phyloP scores from a whole-genome alignment of 2,888 invertebrate genomes.

The Drosophila diplacantha region DNA sequence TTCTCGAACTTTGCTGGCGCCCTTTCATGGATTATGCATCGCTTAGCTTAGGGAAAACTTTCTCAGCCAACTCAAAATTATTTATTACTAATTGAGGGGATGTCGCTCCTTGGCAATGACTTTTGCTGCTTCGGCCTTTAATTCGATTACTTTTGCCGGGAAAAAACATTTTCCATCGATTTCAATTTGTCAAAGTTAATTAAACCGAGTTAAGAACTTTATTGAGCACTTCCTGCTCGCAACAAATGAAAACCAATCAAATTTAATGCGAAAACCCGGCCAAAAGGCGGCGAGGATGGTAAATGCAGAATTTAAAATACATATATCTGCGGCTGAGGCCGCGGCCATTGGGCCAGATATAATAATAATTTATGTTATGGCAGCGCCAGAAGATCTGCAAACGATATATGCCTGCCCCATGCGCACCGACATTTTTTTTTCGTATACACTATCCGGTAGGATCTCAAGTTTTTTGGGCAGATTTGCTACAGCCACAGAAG shows the following conservation, averaged over 20 bases:
- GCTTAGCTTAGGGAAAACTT: constrained; percentile 35
- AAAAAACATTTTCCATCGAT: constrained; percentile 29
- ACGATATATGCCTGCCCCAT: constrained; percentile 38
- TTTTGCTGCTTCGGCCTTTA: constrained; percentile 17
- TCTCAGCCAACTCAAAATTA: constrained; percentile 46
- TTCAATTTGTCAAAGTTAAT: constrained; percentile 52
- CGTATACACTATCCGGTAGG: constrained; percentile 4
- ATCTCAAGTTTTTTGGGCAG: background rate
- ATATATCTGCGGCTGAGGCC: constrained; percentile 16
- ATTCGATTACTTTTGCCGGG: constrained; percentile 32
- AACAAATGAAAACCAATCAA: constrained; percentile 56
- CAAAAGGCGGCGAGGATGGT: background rate
- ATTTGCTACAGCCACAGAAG: background rate
- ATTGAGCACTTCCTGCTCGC: constrained; percentile 47
- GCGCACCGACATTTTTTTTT: constrained; percentile 12
- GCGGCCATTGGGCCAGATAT: constrained; percentile 44
- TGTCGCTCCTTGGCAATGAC: constrained; percentile 21
- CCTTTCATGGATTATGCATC: constrained; percentile 43
- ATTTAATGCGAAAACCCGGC: constrained; percentile 38
- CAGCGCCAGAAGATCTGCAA: constrained; percentile 54
- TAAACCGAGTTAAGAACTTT: constrained; percentile 41
- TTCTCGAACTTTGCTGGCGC: constrained; percentile 28
- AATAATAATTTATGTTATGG: constrained; percentile 64
- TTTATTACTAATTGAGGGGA: constrained; percentile 50
- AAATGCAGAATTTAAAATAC: constrained; percentile 23